Evolutionary conservation across 1,140 invertebrate species (phyloP).

Genomic region (Aphidius gifuensis): DNA sequence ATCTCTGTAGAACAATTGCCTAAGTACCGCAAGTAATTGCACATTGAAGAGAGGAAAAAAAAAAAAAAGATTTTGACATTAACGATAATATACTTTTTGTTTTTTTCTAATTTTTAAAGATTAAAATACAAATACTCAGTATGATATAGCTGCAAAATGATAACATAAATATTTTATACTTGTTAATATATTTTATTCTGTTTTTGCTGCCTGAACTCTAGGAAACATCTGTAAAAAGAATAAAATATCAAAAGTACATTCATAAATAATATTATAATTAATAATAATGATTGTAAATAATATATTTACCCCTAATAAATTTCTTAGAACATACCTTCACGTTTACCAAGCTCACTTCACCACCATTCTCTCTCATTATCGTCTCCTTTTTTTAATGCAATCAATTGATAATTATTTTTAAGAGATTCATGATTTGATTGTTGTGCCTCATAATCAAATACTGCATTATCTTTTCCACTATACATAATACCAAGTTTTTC

Average conservation of each 20-base stretch:
- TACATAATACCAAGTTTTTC: slow-evolving; percentile 95
- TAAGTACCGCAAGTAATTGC: slow-evolving; percentile 18
- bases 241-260: slow-evolving; percentile 5
- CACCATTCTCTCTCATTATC: slow-evolving; percentile 94
- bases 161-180: slow-evolving; percentile 34
- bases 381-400: slow-evolving; percentile 89
- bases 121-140: slow-evolving; percentile 43
- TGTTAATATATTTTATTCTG: slow-evolving; percentile 45
- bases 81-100: slow-evolving; percentile 36
- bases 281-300: slow-evolving; percentile 18
- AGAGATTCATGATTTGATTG: slow-evolving; percentile 90
- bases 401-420: slow-evolving; percentile 78
- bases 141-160: slow-evolving; percentile 53
- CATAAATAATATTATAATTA: slow-evolving; percentile 16
- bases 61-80: slow-evolving; percentile 27
- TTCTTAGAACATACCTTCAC: slow-evolving; percentile 90
- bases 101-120: slow-evolving; percentile 24
- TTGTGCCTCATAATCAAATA: slow-evolving; percentile 92
- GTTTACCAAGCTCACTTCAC: slow-evolving; percentile 78
- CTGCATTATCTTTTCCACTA: slow-evolving; percentile 86
- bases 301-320: slow-evolving; percentile 85
- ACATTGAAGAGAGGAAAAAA: too few relatives aligned
- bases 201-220: slow-evolving; percentile 57
- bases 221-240: slow-evolving; percentile 59
- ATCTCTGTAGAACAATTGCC: slow-evolving; percentile 18